phyloP scores from a whole-genome alignment of 2,113 vertebrate genomes.

The Mustela lutreola region DNA sequence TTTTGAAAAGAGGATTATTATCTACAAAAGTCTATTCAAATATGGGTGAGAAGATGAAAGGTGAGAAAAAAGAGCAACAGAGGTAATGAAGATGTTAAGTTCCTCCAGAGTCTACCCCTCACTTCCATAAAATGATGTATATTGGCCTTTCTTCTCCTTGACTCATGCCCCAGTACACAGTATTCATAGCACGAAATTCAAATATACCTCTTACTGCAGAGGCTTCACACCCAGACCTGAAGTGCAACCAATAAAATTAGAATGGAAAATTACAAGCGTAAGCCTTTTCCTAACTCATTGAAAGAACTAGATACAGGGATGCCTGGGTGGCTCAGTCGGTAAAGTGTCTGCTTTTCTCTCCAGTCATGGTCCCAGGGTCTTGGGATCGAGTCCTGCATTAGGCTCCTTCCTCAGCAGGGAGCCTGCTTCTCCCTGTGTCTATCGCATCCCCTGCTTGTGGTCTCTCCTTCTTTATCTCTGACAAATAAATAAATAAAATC shows the following conservation, averaged over 20 bases:
- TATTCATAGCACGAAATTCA: neutral
- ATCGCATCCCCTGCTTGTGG: neutral
- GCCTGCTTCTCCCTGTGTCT: neutral
- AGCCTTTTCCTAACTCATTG: slow-evolving; percentile 35
- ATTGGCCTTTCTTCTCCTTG: neutral
- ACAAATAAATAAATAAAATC: neutral
- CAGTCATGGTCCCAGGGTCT: neutral
- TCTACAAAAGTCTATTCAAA: neutral
- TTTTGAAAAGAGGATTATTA: slow-evolving; percentile 31
- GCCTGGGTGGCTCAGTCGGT: no score
- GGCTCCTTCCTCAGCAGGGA: neutral
- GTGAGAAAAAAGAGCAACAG: neutral
- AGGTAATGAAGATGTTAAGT: neutral
- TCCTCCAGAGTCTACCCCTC: neutral
- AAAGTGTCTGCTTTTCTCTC: no score
- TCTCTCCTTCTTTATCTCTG: neutral
- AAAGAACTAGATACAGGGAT: neutral
- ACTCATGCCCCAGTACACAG: no score
- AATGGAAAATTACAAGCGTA: slow-evolving; percentile 42
- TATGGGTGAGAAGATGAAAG: neutral
- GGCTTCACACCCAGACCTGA: neutral
- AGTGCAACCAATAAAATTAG: slow-evolving; percentile 20
- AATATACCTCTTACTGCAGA: neutral
- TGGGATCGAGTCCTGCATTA: neutral
- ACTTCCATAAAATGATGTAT: neutral